Conservation (phyloP, 2,113 vertebrate genomes). For the Edolisoma coerulescens region DNA sequence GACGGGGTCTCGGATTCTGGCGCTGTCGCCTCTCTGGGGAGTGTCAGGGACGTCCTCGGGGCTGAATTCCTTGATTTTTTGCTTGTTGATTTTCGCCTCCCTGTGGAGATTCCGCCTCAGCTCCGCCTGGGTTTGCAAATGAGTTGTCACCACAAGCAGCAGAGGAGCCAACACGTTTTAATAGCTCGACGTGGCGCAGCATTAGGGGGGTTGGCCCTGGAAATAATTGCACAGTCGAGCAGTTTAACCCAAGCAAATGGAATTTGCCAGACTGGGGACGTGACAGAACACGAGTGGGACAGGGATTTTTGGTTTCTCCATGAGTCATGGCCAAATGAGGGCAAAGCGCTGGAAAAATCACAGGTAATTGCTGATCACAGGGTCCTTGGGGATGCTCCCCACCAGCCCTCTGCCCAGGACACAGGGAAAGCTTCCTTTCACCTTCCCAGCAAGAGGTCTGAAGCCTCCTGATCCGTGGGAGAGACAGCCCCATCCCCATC, state of each 20-base stretch:
- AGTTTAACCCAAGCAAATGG: not conserved
- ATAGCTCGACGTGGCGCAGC: accelerated
- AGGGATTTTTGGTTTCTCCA: not conserved
- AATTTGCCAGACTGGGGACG: not conserved
- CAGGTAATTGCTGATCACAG: not conserved
- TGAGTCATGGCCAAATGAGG: not conserved
- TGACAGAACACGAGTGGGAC: not conserved
- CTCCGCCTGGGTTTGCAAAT: constrained; percentile 69
- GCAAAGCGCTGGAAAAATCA: not conserved
- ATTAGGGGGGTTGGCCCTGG: not conserved
- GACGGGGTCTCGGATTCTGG: not conserved
- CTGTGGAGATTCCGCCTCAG: constrained; percentile 59
- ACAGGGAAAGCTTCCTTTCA: not conserved
- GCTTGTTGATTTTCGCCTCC: constrained; percentile 53
- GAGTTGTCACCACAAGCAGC: not conserved
- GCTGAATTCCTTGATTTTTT: constrained; percentile 45
- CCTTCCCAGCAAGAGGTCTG: not conserved
- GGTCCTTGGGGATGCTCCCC: not conserved
- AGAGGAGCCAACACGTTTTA: not conserved
- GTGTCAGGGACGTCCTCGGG: not conserved
- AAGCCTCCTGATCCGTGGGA: not conserved
- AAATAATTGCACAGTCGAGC: not conserved
- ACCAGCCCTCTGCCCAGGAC: not conserved
- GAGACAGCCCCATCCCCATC: not conserved
- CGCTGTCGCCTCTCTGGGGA: not conserved